phyloP scores from a whole-genome alignment of 2,797 vertebrate genomes.

The Cyprinella venusta region DNA sequence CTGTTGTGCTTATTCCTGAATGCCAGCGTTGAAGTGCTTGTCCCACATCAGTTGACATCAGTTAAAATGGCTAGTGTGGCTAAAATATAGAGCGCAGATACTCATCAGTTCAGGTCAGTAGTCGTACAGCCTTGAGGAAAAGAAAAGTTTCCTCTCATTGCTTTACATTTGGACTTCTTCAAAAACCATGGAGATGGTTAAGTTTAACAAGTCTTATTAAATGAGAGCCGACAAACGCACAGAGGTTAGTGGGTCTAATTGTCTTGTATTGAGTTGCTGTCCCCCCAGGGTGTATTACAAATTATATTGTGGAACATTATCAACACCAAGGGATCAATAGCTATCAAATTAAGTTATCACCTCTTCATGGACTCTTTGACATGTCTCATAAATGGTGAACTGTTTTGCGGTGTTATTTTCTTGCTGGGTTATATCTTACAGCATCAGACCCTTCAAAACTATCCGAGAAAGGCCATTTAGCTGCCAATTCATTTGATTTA shows the following conservation, averaged over 20 bases:
- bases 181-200: conserved; percentile 6
- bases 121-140: background rate
- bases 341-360: conserved; percentile 47
- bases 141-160: background rate
- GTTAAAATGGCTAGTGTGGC: background rate
- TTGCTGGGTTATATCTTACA: background rate
- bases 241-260: conserved; percentile 42
- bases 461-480: background rate
- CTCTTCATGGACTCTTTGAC: conserved; percentile 30
- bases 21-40: background rate
- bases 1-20: background rate
- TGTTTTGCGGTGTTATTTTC: conserved; percentile 21
- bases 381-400: conserved; percentile 34
- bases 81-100: background rate
- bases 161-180: background rate
- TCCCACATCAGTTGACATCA: background rate
- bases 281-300: conserved; percentile 41
- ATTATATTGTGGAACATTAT: conserved; percentile 46
- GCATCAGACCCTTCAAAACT: background rate
- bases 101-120: background rate
- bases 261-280: conserved; percentile 50
- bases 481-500: background rate
- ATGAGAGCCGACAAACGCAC: conserved; percentile 32
- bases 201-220: conserved; percentile 50
- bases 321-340: conserved; percentile 45